Evolutionary conservation across 1,140 invertebrate genomes (phyloP), one percentile per base, ranked within the genome.

Genomic region (Lepeophtheirus salmonis): DNA sequence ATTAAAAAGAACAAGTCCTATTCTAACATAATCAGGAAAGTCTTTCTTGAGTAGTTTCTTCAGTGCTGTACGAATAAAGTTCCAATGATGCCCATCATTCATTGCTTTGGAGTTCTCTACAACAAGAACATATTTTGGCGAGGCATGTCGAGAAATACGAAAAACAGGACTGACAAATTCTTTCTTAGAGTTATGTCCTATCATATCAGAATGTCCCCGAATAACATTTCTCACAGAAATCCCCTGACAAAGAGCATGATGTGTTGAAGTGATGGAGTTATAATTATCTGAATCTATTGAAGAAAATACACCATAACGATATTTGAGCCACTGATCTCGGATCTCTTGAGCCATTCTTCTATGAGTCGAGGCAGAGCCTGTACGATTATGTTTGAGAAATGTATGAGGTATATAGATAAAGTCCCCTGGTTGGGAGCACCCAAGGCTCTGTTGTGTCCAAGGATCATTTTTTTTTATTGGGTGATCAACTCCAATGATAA

Each of bases 231-330:
- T n/a, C 13, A 50, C 57, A 22, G 57, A 41, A 14, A 14, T 51
- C 10, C 30, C 57, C 3, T 21, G 49, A 26, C 57, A 60, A 3
- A 18, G 49, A 1, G 57, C 24, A 21, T 60, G 57, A 2, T 60
- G 57, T 1, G 13, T n/a, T n/a, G 49, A 50, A 4, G 41, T 60
- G n/a, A 60, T 30, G 4, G 23, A 41, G 2, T 18, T 14, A 21
- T 12, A 18, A 2, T 17, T 26, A 51, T 50, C 20, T 2, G 26
- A 41, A 1, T 50, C 78, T 60, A 78, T 73, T 70, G 82, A 80
- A 63, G 81, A 79, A 67, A 82, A 83, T 1, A 83, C 77, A 17
- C 81, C 81, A 69, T 80, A 83, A 0, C 80, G 74, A 65, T 79
- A 80, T 66, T 78, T 79, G 1, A 77, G 77, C 73, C 79, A 83